Evolutionary conservation across 2,113 vertebrate genomes (phyloP).

Genomic region (Mobula hypostoma): DNA sequence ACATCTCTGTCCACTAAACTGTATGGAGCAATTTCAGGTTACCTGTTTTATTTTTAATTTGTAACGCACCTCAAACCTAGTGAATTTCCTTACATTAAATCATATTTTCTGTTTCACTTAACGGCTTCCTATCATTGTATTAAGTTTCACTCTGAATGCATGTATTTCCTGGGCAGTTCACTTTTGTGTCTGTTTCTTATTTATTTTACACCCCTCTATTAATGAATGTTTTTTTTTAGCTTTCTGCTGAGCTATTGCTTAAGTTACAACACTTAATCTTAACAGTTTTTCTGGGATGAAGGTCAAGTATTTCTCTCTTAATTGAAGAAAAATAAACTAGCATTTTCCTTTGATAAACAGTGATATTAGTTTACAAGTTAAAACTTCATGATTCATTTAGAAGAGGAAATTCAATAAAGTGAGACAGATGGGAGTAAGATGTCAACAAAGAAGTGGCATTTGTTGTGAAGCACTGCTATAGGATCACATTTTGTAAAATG

Average conservation of each 20-base stretch:
- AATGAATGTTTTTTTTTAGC: slow-evolving; percentile 39
- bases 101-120: slow-evolving; percentile 46
- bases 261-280: slow-evolving; percentile 40
- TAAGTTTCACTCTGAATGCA: slow-evolving; percentile 46
- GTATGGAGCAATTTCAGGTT: background rate
- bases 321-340: slow-evolving; percentile 69
- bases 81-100: slow-evolving; percentile 28
- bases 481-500: background rate
- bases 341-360: slow-evolving; percentile 58
- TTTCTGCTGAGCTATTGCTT: slow-evolving; percentile 41
- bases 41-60: background rate
- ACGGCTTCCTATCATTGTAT: slow-evolving; percentile 64
- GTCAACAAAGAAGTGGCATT: slow-evolving; percentile 41
- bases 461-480: slow-evolving; percentile 4
- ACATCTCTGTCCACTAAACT: background rate
- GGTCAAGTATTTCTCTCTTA: slow-evolving; percentile 55
- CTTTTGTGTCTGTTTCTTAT: slow-evolving; percentile 45
- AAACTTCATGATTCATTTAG: slow-evolving; percentile 75
- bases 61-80: background rate
- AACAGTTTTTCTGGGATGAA: slow-evolving; percentile 41
- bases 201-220: slow-evolving; percentile 46
- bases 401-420: slow-evolving; percentile 62
- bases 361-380: slow-evolving; percentile 65
- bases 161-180: slow-evolving; percentile 50
- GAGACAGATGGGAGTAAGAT: slow-evolving; percentile 47